phyloP scores from a whole-genome alignment of 2,888 invertebrate species.

The Polydrusus cervinus region DNA sequence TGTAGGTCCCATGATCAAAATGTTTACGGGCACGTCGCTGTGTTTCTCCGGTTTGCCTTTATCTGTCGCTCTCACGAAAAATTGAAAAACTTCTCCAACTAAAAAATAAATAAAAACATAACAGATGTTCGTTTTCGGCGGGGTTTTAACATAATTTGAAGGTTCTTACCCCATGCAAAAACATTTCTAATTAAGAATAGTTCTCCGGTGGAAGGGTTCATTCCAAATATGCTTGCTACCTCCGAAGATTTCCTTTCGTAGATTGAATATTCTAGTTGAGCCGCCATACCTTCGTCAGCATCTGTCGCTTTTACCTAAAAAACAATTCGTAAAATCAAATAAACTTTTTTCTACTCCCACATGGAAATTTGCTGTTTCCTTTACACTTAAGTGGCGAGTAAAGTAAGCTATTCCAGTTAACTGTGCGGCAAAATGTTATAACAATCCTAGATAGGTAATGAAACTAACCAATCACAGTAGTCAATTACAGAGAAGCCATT shows the following conservation, averaged over 20 bases:
- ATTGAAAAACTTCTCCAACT: slow-evolving; percentile 88
- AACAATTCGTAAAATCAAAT: neutral
- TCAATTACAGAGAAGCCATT: too few relatives aligned
- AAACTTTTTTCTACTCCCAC: too few relatives aligned
- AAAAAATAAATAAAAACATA: slow-evolving; percentile 59
- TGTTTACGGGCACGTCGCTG: slow-evolving; percentile 86
- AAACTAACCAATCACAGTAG: too few relatives aligned
- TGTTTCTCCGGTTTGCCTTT: slow-evolving; percentile 84
- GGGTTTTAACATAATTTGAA: neutral
- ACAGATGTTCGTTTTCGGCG: neutral
- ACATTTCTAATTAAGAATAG: slow-evolving; percentile 80
- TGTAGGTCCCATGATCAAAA: slow-evolving; percentile 83
- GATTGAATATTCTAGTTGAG: slow-evolving; percentile 83
- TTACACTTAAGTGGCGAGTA: too few relatives aligned
- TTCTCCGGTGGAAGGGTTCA: slow-evolving; percentile 84
- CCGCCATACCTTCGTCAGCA: slow-evolving; percentile 83
- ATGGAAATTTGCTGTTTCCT: too few relatives aligned
- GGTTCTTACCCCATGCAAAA: slow-evolving; percentile 70
- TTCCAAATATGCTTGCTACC: slow-evolving; percentile 80
- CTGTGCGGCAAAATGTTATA: too few relatives aligned
- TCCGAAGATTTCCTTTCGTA: slow-evolving; percentile 80
- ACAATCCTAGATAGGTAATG: too few relatives aligned
- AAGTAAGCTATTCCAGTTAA: too few relatives aligned
- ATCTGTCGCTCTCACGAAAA: slow-evolving; percentile 92
- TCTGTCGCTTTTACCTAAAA: slow-evolving; percentile 79